Evolutionary conservation across 2,113 vertebrate species (phyloP), one percentile per base, ranked within the genome.

Genomic region (Myiozetetes cayanensis): DNA sequence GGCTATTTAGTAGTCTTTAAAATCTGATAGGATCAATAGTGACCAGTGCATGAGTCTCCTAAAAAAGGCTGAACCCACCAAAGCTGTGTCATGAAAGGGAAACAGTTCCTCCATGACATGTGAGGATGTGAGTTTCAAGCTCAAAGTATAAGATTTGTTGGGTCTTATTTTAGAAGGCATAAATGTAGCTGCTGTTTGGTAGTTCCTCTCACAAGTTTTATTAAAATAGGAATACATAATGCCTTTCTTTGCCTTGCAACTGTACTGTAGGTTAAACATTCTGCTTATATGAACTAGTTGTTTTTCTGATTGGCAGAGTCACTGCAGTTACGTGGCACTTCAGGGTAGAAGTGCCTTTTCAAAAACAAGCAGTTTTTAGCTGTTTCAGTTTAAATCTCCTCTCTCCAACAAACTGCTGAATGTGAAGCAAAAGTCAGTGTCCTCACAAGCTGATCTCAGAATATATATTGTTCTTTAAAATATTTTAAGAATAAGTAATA

Each of bases 251-350:
- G 50, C 30, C 55, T 56, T 53, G 85, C 27, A 63, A 76, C 86
- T 46, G 27, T 52, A 21, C 15, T 0, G 0, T 23, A 25, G 24
- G 30, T 37, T 87, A 23, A 68, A 39, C 0, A 0, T 25, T 8
- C 41, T 56, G 31, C 28, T 37, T 39, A 4, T 53, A 27, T 53
- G 18, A 78, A 81, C 23, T 8, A 13, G 6, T 6, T 41, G 30
- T 85, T 81, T 74, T n/a, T 37, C 62, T 75, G 33, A 41, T 35
- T 1, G 6, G 13, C 35, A 41, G 39, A 16, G 22, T 82, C 61
- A 14, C 55, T 58, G 50, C 46, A 59, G 44, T 72, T 73, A 39
- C 3, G 14, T 4, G 15, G 44, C 4, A 5, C 23, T 50, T 67
- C 22, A n/a, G 44, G 24, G 17, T 71, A 31, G 22, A 12, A 71